phyloP scores from a whole-genome alignment of 2,888 invertebrate genomes.

The Plemyria rubiginata region DNA sequence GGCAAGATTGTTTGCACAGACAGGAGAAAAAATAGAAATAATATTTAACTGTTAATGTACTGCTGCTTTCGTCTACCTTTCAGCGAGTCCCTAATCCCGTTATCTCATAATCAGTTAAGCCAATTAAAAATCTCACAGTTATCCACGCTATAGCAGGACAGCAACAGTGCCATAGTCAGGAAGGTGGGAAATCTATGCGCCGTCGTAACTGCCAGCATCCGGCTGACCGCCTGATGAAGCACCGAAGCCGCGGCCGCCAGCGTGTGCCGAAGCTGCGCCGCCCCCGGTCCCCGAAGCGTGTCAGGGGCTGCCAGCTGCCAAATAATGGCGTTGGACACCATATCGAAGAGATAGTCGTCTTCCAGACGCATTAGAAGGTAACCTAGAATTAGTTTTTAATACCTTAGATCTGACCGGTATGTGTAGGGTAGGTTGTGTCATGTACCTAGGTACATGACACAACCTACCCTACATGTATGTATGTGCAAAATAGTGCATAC shows the following conservation, averaged over 20 bases:
- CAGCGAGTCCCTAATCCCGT: no score
- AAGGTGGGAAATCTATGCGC: slow-evolving; percentile 58
- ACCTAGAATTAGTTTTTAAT: slow-evolving; percentile 47
- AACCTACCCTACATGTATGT: no score
- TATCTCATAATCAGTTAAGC: no score
- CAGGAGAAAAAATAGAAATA: no score
- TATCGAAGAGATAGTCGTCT: slow-evolving; percentile 59
- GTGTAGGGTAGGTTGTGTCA: not conserved
- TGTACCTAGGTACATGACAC: no score
- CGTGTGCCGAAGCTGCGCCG: slow-evolving; percentile 44
- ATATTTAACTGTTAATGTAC: no score
- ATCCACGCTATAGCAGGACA: slow-evolving; percentile 59
- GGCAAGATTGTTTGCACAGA: no score
- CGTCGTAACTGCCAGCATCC: slow-evolving; percentile 63
- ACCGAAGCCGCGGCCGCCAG: slow-evolving; percentile 55
- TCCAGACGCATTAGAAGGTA: slow-evolving; percentile 64
- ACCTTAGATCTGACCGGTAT: no score
- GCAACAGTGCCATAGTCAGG: slow-evolving; percentile 57
- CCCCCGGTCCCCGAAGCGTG: slow-evolving; percentile 39
- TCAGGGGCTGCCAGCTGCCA: slow-evolving; percentile 66
- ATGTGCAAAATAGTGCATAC: no score
- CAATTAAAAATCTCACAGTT: slow-evolving; percentile 57
- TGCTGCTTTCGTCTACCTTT: no score
- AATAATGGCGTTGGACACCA: slow-evolving; percentile 57
- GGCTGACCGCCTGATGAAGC: slow-evolving; percentile 52